A percentile compares a stretch with the other conserved stretches of the same genome.
Conservation (phyloP, 2,797 vertebrate species). For the Hippocampus kuda region DNA sequence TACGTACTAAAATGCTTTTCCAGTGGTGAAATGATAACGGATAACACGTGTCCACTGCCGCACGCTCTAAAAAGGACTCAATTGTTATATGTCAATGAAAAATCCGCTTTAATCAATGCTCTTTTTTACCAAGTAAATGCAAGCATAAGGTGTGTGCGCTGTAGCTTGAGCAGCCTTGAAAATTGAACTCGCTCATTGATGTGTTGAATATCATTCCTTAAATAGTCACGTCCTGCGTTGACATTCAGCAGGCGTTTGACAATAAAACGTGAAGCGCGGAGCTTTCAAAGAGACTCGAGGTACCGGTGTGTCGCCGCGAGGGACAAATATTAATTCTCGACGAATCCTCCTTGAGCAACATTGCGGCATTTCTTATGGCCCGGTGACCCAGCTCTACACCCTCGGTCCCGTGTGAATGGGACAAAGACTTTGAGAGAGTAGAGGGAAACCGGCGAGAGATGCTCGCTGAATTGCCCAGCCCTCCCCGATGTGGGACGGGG, state of each 20-base stretch:
- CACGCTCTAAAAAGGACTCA: too few species aligned
- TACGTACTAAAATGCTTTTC: neutral
- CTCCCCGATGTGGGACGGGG: conserved; percentile 53
- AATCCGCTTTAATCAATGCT: neutral
- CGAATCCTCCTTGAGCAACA: conserved; percentile 29
- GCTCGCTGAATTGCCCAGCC: conserved; percentile 50
- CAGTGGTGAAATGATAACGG: neutral
- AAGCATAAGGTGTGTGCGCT: neutral
- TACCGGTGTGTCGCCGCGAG: conserved; percentile 24
- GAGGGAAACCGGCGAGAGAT: conserved; percentile 39
- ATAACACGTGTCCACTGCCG: too few species aligned
- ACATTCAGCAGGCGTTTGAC: neutral
- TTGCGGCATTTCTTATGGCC: conserved; percentile 37
- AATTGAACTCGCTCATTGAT: neutral
- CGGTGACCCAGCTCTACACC: conserved; percentile 53
- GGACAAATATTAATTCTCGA: neutral
- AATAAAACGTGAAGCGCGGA: neutral
- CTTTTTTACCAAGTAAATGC: neutral
- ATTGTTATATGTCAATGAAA: too few species aligned
- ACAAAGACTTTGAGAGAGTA: conserved; percentile 44
- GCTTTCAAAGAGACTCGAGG: neutral
- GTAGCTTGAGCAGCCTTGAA: neutral
- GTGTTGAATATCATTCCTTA: neutral
- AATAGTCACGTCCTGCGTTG: neutral
- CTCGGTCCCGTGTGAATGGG: conserved; percentile 45